A percentile compares a stretch with the other conserved stretches of the same genome.
Conservation (phyloP, 2,888 invertebrate genomes). For the Atrina japonica region DNA sequence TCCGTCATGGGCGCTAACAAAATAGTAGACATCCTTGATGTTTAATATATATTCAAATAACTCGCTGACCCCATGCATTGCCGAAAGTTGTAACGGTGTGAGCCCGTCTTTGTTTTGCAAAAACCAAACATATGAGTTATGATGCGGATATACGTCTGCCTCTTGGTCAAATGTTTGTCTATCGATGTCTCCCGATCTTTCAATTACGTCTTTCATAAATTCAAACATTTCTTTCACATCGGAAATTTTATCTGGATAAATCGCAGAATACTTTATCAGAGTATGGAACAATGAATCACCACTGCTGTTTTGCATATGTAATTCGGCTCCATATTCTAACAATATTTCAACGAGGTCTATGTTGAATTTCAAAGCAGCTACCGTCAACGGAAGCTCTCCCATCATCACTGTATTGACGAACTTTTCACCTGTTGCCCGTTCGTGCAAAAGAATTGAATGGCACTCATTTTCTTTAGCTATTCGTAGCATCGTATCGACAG, state of each 20-base stretch:
- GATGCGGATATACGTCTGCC: constrained; percentile 11
- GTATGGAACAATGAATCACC: constrained; percentile 62
- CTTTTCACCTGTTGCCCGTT: constrained; percentile 48
- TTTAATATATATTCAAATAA: constrained; percentile 64
- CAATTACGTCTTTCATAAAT: constrained; percentile 45
- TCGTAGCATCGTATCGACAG: constrained; percentile 51
- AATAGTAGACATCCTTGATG: constrained; percentile 60
- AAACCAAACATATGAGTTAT: constrained; percentile 62
- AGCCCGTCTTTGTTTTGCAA: constrained; percentile 55
- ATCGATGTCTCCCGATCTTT: constrained; percentile 30
- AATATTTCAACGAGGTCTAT: constrained; percentile 46
- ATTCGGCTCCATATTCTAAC: constrained; percentile 54
- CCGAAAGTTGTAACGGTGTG: constrained; percentile 63
- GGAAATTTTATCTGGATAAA: constrained; percentile 54
- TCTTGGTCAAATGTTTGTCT: not conserved
- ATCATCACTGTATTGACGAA: constrained; percentile 64
- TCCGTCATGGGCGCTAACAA: constrained; percentile 66
- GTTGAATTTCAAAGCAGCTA: constrained; percentile 57
- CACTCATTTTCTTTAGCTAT: constrained; percentile 43
- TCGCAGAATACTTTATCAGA: constrained; percentile 57
- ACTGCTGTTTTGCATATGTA: constrained; percentile 52
- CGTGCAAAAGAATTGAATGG: constrained; percentile 48
- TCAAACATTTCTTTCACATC: constrained; percentile 45
- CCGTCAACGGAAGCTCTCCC: constrained; percentile 61
- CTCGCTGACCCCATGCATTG: constrained; percentile 52